These are phyloP conservation scores for Incurvaria masculella DNA, from an alignment of 2,888 invertebrate genomes.

Conservation along the genomic window DNA sequence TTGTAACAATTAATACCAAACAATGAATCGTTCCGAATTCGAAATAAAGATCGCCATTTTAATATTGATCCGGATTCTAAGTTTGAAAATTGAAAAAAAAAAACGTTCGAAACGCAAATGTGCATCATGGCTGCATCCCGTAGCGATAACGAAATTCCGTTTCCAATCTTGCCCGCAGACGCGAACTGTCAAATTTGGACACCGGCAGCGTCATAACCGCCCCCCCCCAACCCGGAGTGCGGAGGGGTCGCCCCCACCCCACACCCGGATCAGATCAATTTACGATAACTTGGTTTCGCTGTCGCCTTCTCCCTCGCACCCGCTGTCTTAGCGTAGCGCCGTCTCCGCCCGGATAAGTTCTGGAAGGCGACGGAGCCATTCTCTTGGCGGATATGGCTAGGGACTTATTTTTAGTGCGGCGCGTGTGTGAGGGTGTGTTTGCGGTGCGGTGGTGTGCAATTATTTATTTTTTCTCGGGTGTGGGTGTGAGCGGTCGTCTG, in stretches of 20 bases:
- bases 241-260: constrained; percentile 25
- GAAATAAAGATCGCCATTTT: too few species aligned
- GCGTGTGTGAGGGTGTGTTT: constrained; percentile 26
- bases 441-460: constrained; percentile 22
- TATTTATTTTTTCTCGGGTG: constrained; percentile 9
- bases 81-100: constrained; percentile 21
- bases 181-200: constrained; percentile 45
- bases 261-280: constrained; percentile 43
- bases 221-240: constrained; percentile 18
- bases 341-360: constrained; percentile 47
- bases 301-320: constrained; percentile 49
- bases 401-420: constrained; percentile 51
- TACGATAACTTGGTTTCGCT: constrained; percentile 50
- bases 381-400: constrained; percentile 38
- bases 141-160: neutral
- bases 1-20: too few species aligned
- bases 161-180: constrained; percentile 38
- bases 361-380: constrained; percentile 29
- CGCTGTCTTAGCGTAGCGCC: constrained; percentile 45
- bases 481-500: constrained; percentile 43
- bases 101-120: constrained; percentile 28
- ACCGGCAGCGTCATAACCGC: constrained; percentile 23
- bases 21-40: too few species aligned
- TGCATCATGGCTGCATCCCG: constrained; percentile 44
- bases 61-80: constrained; percentile 27